These are phyloP conservation scores for Corvus cornix DNA, from an alignment of 2,113 vertebrate species.

Conservation along the genomic window DNA sequence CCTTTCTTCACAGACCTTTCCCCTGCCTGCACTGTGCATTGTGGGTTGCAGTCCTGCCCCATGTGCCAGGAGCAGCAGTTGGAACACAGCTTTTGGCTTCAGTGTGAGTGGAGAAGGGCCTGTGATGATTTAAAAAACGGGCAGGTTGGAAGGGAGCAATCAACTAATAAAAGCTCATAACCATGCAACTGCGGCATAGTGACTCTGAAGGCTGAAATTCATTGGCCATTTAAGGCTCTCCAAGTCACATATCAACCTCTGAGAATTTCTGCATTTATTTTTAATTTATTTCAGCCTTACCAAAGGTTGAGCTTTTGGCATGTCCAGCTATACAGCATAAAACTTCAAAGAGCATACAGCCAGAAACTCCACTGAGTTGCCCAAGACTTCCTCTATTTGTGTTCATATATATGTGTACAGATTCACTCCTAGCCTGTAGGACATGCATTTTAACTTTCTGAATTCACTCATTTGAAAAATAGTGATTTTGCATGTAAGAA, in stretches of 20 bases:
- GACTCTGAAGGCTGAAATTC: conserved; percentile 15
- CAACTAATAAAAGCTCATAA: conserved; percentile 27
- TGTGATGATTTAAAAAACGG: conserved; percentile 10
- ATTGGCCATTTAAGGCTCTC: background rate
- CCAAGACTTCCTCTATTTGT: background rate
- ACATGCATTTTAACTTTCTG: background rate
- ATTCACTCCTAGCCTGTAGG: background rate
- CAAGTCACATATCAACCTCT: background rate
- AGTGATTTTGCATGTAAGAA: background rate
- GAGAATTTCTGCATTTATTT: conserved; percentile 18
- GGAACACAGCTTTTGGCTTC: background rate
- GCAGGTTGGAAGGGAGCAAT: conserved; percentile 4
- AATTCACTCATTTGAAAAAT: background rate
- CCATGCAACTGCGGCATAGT: background rate
- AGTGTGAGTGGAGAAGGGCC: background rate
- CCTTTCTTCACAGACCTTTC: background rate
- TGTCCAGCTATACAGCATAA: background rate
- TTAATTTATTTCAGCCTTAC: background rate
- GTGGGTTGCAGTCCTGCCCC: background rate
- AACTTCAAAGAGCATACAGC: background rate
- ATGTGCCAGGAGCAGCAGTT: background rate
- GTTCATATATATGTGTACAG: background rate
- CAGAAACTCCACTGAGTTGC: background rate
- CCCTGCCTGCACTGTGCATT: background rate
- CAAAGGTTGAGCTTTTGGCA: background rate